Base-by-base conservation (phyloP, 1,140 invertebrate species). In the Drosophila repleta region DNA sequence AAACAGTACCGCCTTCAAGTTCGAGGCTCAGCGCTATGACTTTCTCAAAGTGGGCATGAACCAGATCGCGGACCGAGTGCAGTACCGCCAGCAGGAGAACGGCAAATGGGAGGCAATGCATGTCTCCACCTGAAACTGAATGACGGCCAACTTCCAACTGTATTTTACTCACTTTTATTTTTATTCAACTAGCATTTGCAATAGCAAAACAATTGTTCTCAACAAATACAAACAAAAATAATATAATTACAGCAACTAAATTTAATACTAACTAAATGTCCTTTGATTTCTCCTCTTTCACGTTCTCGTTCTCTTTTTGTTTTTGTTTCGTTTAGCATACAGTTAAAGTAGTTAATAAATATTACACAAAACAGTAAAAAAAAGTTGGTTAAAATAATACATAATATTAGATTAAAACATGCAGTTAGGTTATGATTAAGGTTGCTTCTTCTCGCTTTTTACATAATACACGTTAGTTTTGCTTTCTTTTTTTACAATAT, bases 301-400 rank as follows among this genome's bases (percentile, higher is more conserved):
- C n/a, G n/a, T n/a, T n/a, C n/a, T n/a, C n/a, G n/a, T n/a, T n/a
- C n/a, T n/a, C n/a, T n/a, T n/a, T n/a, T n/a, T n/a, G 51, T 41
- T 13, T 60, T 46, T 55, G 63, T 58, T 37, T 63, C 41, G 35
- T 71, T 87, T 69, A 80, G 60, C 52, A 55, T 64, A 72, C 45
- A 74, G 61, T 63, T 84, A 77, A 85, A 83, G 55, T 88, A 84
- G 67, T 77, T 77, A 88, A 88, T 89, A 88, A 88, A 87, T 87
- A 87, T 79, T 87, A 88, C 74, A 87, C 83, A 88, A 88, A 89
- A 90, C 74, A 90, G 72, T 64, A 58, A 74, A 82, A 79, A 80
- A 74, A 48, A 69, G 26, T 7, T 45, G 41, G 21, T 39, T 17
- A 53, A 11, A 62, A 66, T 60, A 48, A 63, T 45, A 78, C 37